These are phyloP conservation scores for Phalacrocorax pelagicus DNA, from an alignment of 2,113 vertebrate genomes.

Conservation along the genomic window DNA sequence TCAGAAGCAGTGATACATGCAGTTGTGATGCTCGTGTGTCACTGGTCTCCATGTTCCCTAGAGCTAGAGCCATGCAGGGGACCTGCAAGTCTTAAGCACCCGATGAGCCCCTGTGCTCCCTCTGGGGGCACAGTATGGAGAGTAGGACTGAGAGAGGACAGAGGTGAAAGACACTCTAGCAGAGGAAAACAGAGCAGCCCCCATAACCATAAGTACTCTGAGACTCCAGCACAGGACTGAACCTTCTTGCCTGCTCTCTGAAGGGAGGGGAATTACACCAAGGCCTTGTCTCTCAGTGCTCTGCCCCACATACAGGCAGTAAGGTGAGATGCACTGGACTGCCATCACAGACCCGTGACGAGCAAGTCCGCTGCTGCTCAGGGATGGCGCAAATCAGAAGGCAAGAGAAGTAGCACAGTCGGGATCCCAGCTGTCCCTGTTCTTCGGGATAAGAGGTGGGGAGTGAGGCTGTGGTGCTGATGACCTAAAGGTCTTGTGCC, in stretches of 20 bases:
- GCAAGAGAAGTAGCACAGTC: neutral
- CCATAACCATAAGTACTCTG: neutral
- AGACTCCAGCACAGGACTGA: neutral
- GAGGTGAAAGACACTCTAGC: neutral
- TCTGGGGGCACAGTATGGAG: neutral
- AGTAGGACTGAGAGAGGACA: neutral
- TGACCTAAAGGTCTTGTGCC: neutral
- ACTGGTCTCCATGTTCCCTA: neutral
- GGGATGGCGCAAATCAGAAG: neutral
- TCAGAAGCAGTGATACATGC: neutral
- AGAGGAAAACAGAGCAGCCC: neutral
- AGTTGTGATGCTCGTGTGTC: neutral
- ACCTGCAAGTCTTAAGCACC: neutral
- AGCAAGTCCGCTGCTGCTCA: neutral
- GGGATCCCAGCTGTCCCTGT: neutral
- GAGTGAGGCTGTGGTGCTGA: neutral
- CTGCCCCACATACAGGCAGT: neutral
- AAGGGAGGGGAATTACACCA: neutral
- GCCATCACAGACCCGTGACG: neutral
- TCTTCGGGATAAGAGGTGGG: neutral
- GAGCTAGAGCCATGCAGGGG: neutral
- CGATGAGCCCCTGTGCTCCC: neutral
- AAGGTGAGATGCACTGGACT: neutral
- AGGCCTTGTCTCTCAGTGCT: neutral
- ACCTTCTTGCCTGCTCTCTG: neutral